A percentile compares a stretch with the other conserved stretches of the same genome.
phyloP scores from a whole-genome alignment of 53 echinoderm and acorn worm species.

The Luidia sarsii region DNA sequence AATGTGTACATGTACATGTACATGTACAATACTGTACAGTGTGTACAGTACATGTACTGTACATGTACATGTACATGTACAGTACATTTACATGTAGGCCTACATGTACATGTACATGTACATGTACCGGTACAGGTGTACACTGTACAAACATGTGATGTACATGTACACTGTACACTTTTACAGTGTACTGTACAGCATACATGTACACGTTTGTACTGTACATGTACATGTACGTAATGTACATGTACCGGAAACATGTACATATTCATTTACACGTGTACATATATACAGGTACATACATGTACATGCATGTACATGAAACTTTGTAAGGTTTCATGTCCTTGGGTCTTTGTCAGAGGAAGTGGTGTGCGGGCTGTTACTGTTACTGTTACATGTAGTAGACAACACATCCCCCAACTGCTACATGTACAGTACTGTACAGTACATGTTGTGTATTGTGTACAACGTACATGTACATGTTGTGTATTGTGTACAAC shows the following conservation, averaged over 20 bases:
- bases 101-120: not conserved
- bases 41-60: too few relatives aligned
- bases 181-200: not conserved
- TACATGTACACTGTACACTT: not conserved
- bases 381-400: too few relatives aligned
- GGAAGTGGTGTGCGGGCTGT: too few relatives aligned
- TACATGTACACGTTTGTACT: not conserved
- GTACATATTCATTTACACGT: not conserved
- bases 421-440: too few relatives aligned
- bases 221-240: not conserved
- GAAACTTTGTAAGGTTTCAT: too few relatives aligned
- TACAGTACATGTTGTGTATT: too few relatives aligned
- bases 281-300: not conserved
- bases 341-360: too few relatives aligned
- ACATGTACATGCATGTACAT: not conserved
- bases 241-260: not conserved
- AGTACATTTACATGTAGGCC: not conserved
- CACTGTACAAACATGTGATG: not conserved
- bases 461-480: too few relatives aligned
- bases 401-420: too few relatives aligned
- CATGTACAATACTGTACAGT: not conserved
- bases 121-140: not conserved
- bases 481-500: too few relatives aligned
- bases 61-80: not conserved
- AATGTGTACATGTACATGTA: constrained; percentile 8